These are phyloP conservation scores for Campodea augens DNA, from an alignment of 1,140 invertebrate genomes.

Conservation along the genomic window DNA sequence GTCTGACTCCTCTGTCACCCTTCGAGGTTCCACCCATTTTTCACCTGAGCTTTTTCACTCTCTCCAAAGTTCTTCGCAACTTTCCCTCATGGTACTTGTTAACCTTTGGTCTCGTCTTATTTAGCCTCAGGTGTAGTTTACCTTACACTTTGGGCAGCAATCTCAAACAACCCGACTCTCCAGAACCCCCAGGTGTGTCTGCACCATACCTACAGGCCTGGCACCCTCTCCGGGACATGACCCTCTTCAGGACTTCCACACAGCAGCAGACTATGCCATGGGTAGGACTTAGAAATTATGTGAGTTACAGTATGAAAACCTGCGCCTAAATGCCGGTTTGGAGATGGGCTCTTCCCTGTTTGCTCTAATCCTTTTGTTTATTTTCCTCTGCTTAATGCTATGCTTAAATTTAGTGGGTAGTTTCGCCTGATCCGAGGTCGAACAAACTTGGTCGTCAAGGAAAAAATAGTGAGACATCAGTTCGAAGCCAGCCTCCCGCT, in stretches of 20 bases:
- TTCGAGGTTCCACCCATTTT: too few species aligned
- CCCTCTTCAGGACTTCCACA: slow-evolving; percentile 46
- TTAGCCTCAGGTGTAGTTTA: slow-evolving; percentile 75
- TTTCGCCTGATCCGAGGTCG: slow-evolving; percentile 48
- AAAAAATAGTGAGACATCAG: too few species aligned
- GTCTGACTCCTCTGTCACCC: too few species aligned
- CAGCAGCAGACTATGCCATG: slow-evolving; percentile 20
- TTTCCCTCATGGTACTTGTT: slow-evolving; percentile 83
- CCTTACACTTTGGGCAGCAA: slow-evolving; percentile 62
- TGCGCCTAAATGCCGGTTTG: too few species aligned
- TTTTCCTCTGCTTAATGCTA: slow-evolving; percentile 86
- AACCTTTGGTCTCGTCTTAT: slow-evolving; percentile 69
- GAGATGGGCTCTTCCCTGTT: slow-evolving; percentile 56
- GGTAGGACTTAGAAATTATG: too few species aligned
- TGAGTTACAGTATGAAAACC: too few species aligned
- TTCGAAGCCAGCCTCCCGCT: too few species aligned
- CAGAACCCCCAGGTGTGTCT: slow-evolving; percentile 32
- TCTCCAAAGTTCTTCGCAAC: slow-evolving; percentile 78
- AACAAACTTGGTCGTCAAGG: too few species aligned
- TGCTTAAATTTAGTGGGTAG: slow-evolving; percentile 59
- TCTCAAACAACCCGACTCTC: slow-evolving; percentile 68
- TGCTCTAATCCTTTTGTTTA: slow-evolving; percentile 77
- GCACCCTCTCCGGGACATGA: slow-evolving; percentile 46
- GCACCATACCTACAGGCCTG: slow-evolving; percentile 39
- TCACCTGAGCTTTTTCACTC: slow-evolving; percentile 73